Evolutionary conservation across 2,888 invertebrate species (phyloP).

Genomic region (Plusia festucae): DNA sequence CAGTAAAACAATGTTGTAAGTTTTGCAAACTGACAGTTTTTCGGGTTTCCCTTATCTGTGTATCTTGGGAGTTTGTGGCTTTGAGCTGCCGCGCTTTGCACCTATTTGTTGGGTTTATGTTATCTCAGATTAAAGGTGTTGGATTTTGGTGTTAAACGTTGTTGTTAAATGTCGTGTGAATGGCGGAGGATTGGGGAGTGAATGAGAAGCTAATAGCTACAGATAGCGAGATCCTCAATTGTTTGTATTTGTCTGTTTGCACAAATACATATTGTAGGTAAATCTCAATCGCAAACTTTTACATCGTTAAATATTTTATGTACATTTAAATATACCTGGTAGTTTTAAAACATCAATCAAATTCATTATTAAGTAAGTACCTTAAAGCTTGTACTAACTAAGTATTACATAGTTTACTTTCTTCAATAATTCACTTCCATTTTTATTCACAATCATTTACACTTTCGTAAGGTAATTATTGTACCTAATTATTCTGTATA

Average conservation of each 20-base stretch:
- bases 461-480: no score
- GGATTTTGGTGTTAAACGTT: slow-evolving; percentile 50
- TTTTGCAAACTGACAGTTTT: slow-evolving; percentile 76
- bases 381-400: no score
- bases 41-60: slow-evolving; percentile 60
- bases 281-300: no score
- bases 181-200: slow-evolving; percentile 23
- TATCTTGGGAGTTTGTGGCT: slow-evolving; percentile 62
- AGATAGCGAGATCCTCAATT: slow-evolving; percentile 7
- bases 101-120: slow-evolving; percentile 66
- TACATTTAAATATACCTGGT: no score
- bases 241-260: slow-evolving; percentile 12
- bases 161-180: slow-evolving; percentile 31
- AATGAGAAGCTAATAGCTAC: slow-evolving; percentile 39
- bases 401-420: no score
- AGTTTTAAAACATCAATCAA: no score
- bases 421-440: no score
- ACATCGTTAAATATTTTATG: no score
- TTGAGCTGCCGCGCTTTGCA: slow-evolving; percentile 69
- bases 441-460: no score
- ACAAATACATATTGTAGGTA: not conserved
- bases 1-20: slow-evolving; percentile 84
- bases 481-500: no score
- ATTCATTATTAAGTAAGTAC: no score
- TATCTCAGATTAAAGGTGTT: slow-evolving; percentile 60